Conservation (phyloP, 1,140 invertebrate species). For the Akabosia matsudoensis region DNA sequence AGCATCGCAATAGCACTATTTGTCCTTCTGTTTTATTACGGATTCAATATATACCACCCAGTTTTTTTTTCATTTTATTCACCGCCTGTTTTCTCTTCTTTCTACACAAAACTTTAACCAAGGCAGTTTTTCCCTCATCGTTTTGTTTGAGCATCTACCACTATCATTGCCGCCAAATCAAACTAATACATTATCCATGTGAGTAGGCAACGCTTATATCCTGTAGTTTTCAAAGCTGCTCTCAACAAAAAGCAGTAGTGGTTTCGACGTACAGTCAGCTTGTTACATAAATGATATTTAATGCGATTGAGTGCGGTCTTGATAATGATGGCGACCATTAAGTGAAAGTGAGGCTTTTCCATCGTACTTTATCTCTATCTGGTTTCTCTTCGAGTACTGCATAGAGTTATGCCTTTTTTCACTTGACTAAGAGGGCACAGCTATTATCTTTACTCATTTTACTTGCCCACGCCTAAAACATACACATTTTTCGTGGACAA, state of each 20-base stretch:
- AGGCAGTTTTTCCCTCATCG: background rate
- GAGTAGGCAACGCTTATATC: too few relatives aligned
- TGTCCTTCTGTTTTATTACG: too few relatives aligned
- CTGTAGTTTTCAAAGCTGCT: too few relatives aligned
- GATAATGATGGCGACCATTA: constrained; percentile 22
- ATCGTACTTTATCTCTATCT: background rate
- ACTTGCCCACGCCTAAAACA: background rate
- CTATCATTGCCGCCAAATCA: background rate
- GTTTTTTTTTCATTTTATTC: too few relatives aligned
- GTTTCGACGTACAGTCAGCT: background rate
- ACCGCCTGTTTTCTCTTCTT: background rate
- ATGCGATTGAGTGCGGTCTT: constrained; percentile 21
- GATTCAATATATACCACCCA: too few relatives aligned
- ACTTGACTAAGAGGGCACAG: too few relatives aligned
- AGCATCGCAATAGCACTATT: too few relatives aligned
- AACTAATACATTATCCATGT: background rate
- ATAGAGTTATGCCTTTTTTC: too few relatives aligned
- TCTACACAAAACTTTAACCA: too few relatives aligned
- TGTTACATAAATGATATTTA: constrained; percentile 25
- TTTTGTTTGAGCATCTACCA: background rate
- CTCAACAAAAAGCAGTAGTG: background rate
- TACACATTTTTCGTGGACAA: background rate
- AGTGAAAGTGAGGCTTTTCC: constrained; percentile 5
- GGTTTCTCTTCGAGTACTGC: too few relatives aligned
- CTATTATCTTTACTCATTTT: too few relatives aligned